Percentiles rank a stretch among this genome's conserved stretches.
phyloP scores from a whole-genome alignment of 1,140 invertebrate genomes.

The Drosophila repletoides region DNA sequence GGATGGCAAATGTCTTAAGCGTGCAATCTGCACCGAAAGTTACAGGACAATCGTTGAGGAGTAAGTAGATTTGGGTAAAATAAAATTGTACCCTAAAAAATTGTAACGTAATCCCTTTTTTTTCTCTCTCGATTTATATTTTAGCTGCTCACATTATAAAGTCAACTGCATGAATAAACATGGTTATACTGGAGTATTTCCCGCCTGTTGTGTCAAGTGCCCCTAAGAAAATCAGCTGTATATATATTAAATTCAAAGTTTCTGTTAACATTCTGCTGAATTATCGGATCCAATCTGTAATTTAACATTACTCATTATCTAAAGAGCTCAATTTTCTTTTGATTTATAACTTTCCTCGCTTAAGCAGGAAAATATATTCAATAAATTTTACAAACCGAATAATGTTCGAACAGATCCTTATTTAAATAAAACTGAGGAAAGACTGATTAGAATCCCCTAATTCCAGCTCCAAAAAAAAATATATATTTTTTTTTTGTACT shows the following conservation, averaged over 20 bases:
- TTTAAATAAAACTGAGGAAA: no score
- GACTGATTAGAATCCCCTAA: no score
- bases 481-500: no score
- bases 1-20: slow-evolving; percentile 71
- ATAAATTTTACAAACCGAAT: no score
- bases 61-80: slow-evolving; percentile 57
- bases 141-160: slow-evolving; percentile 58
- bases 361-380: no score
- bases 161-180: slow-evolving; percentile 70
- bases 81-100: not conserved
- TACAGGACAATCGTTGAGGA: slow-evolving; percentile 70
- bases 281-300: no score
- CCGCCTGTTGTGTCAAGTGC: slow-evolving; percentile 74
- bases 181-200: slow-evolving; percentile 70
- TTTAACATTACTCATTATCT: no score
- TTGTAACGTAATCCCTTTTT: not conserved
- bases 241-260: not conserved
- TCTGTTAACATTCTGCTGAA: no score
- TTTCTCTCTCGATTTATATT: slow-evolving; percentile 1
- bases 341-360: no score
- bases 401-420: no score
- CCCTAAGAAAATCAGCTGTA: slow-evolving; percentile 15
- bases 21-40: slow-evolving; percentile 66
- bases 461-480: no score
- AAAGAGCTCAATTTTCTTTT: no score